A percentile compares a stretch with the other conserved stretches of the same genome.
phyloP scores from a whole-genome alignment of 2,888 invertebrate species.

The Tanypteryx hageni region DNA sequence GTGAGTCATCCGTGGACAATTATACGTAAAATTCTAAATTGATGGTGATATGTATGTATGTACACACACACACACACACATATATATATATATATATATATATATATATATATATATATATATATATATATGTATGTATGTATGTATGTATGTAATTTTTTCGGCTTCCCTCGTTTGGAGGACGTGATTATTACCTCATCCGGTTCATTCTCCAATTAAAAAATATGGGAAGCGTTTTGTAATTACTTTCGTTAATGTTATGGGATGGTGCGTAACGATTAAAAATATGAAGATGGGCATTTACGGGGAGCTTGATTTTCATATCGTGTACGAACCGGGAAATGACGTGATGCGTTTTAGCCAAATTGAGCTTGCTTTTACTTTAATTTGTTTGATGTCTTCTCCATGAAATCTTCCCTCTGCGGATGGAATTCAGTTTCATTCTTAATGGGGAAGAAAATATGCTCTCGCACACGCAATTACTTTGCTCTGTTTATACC shows the following conservation, averaged over 20 bases:
- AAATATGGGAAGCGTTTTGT: background rate
- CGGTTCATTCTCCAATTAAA: constrained; percentile 38
- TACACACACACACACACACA: too few species aligned
- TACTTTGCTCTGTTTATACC: background rate
- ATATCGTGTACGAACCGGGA: background rate
- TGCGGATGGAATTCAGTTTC: background rate
- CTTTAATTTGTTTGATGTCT: constrained; percentile 29
- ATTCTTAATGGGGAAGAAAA: constrained; percentile 41
- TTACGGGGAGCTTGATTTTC: background rate
- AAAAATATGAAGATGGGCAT: background rate
- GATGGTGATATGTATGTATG: background rate
- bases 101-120: too few species aligned
- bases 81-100: too few species aligned
- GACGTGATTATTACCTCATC: constrained; percentile 26
- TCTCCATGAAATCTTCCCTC: constrained; percentile 20
- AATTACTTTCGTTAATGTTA: constrained; percentile 34
- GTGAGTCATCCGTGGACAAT: constrained; percentile 34
- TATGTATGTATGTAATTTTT: background rate
- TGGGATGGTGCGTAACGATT: constrained; percentile 21
- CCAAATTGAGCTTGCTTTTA: constrained; percentile 46
- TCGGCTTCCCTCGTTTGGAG: background rate
- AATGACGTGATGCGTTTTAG: constrained; percentile 5
- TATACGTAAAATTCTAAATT: background rate
- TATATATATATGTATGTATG: too few species aligned
- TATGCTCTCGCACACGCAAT: background rate